Conservation (phyloP, 2,888 invertebrate genomes). For the Oscheius onirici region DNA sequence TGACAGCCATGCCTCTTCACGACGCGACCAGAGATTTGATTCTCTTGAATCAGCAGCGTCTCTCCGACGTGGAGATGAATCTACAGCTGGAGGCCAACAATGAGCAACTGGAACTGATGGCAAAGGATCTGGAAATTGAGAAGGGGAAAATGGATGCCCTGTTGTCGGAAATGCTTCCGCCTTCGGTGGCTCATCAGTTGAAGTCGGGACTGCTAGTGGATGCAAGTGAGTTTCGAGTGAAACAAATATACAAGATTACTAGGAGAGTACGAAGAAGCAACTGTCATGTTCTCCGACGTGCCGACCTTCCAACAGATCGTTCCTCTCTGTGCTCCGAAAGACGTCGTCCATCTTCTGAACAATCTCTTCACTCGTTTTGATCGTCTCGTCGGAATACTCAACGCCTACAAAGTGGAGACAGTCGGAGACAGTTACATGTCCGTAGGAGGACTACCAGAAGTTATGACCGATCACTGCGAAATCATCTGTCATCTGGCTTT, state of each 20-base stretch:
- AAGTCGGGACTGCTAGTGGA: constrained; percentile 71
- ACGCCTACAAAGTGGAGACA: constrained; percentile 66
- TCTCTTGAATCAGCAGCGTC: constrained; percentile 63
- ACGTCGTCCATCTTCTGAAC: constrained; percentile 61
- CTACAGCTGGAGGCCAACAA: constrained; percentile 67
- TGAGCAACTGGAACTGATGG: constrained; percentile 63
- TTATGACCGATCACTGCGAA: constrained; percentile 67
- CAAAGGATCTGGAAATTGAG: constrained; percentile 60
- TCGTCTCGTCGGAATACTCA: constrained; percentile 47
- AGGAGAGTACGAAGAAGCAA: constrained; percentile 67
- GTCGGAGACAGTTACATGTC: constrained; percentile 67
- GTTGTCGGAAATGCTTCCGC: constrained; percentile 72
- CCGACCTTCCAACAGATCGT: constrained; percentile 73
- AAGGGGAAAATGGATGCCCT: constrained; percentile 71
- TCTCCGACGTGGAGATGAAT: constrained; percentile 63
- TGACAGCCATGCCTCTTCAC: constrained; percentile 64
- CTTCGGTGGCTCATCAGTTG: constrained; percentile 71
- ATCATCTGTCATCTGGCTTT: constrained; percentile 71
- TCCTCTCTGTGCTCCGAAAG: constrained; percentile 64
- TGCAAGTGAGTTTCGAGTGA: constrained; percentile 49
- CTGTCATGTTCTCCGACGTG: constrained; percentile 72
- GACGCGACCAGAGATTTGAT: constrained; percentile 67
- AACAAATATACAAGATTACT: not conserved
- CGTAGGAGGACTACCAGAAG: constrained; percentile 65
- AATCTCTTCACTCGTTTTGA: constrained; percentile 67